Base-by-base conservation (phyloP, 2,888 invertebrate genomes). In the Ochropleura leucogaster region DNA sequence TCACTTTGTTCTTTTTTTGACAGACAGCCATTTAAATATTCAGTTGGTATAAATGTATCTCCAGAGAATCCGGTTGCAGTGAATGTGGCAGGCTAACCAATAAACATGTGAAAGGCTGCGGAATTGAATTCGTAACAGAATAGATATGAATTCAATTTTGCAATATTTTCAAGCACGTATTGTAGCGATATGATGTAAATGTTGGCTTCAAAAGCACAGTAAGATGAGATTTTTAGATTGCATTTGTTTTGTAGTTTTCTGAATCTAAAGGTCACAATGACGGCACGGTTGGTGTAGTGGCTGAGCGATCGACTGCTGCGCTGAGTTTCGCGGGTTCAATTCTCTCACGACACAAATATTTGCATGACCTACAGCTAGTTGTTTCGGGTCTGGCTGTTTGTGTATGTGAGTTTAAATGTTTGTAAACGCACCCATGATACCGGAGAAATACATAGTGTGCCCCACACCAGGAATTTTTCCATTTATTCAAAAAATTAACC, bases 131-230 rank as follows among this genome's bases (percentile, higher is more conserved):
- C 44, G 44, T 62, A 62, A 44, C n/a, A 44, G 42, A 62, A 62
- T 62, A 44, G 75, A 75, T 60, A n/a, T 42, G 42, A 66, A 74
- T 75, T 74, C 46, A 60, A 75, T 75, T 53, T 75, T 47, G 51
- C 65, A 74, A 74, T 74, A 77, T 51, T 68, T 57, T 57, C 51
- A 30, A 46, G 12, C 47, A 30, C 72, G 47, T 72, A 44, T n/a
- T 59, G 14, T 72, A 49, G 12, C 44, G 57, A 72, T 7, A 16
- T 63, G 44, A 51, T 40, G 12, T 30, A 46, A 44, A 57, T 40
- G 7, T 75, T n/a, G 10, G 46, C 47, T 14, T 46, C 40, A 49
- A 64, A 51, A 64, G 64, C 51, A 46, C 44, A 59, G 12, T 53
- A 69, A 44, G 16, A 14, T 30, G 40, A 16, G 30, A 30, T 30